A percentile compares a stretch with the other conserved stretches of the same genome.
These are phyloP conservation scores for Lutraria lutraria DNA, from an alignment of 2,888 invertebrate species.

Conservation along the genomic window DNA sequence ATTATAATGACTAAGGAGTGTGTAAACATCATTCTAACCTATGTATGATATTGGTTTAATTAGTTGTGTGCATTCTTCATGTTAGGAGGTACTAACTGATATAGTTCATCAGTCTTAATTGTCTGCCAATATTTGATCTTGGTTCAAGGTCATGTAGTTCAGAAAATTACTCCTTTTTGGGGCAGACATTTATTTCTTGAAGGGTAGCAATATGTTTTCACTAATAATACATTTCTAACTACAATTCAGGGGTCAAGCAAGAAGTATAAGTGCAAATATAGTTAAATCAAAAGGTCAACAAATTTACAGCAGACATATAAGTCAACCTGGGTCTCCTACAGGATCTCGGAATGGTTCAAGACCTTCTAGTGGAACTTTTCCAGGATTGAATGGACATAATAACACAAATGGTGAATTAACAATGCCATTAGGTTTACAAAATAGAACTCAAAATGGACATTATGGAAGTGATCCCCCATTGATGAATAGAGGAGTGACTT, in stretches of 20 bases:
- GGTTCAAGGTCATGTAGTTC: no score
- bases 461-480: constrained; percentile 64
- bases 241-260: constrained; percentile 29
- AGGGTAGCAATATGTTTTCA: no score
- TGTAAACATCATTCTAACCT: not conserved
- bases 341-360: constrained; percentile 53
- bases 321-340: constrained; percentile 53
- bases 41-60: not conserved
- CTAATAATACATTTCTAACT: not conserved
- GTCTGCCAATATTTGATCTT: no score
- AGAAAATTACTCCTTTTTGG: no score
- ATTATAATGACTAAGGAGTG: not conserved
- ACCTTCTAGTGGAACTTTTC: constrained; percentile 58
- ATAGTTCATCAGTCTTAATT: no score
- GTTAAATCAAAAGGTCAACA: constrained; percentile 51
- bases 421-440: constrained; percentile 21
- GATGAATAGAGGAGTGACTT: constrained; percentile 69
- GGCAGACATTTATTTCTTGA: no score
- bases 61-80: not conserved
- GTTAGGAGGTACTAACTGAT: no score
- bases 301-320: constrained; percentile 62
- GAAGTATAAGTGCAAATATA: constrained; percentile 53
- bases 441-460: constrained; percentile 61
- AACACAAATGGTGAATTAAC: constrained; percentile 30
- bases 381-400: constrained; percentile 41